Evolutionary conservation across 2,888 invertebrate genomes (phyloP).

Genomic region (Clusia tigrina): DNA sequence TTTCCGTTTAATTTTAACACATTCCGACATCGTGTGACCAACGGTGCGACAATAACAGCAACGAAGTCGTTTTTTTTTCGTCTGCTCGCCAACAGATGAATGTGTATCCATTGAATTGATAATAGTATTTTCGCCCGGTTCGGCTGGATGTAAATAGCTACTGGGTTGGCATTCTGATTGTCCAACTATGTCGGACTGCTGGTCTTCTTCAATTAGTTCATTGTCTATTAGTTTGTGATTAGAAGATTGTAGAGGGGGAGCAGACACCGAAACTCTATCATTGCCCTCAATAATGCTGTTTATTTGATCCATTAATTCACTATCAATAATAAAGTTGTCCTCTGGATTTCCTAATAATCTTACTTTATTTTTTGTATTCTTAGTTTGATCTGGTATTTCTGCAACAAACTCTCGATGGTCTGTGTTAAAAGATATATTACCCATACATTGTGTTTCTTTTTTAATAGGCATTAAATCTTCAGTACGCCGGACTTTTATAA

Average conservation of each 20-base stretch:
- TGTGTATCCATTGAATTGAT: too few species aligned
- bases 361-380: neutral
- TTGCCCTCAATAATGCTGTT: slow-evolving; percentile 20
- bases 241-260: too few species aligned
- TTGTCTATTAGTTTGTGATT: too few species aligned
- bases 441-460: slow-evolving; percentile 15
- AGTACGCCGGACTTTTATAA: slow-evolving; percentile 30
- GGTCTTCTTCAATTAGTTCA: too few species aligned
- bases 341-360: slow-evolving; percentile 1
- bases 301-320: slow-evolving; percentile 33
- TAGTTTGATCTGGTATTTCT: neutral
- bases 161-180: too few species aligned
- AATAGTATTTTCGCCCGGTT: too few species aligned
- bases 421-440: neutral
- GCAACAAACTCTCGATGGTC: slow-evolving; percentile 13
- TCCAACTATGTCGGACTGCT: too few species aligned
- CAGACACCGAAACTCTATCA: slow-evolving; percentile 20
- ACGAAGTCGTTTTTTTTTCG: too few species aligned
- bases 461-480: slow-evolving; percentile 30
- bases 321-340: slow-evolving; percentile 31
- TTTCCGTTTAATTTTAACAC: slow-evolving; percentile 15
- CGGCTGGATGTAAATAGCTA: too few species aligned
- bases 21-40: slow-evolving; percentile 17
- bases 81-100: too few species aligned
- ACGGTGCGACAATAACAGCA: slow-evolving; percentile 25